Conservation (phyloP, 1,140 invertebrate genomes). For the Drosophila insularis region DNA sequence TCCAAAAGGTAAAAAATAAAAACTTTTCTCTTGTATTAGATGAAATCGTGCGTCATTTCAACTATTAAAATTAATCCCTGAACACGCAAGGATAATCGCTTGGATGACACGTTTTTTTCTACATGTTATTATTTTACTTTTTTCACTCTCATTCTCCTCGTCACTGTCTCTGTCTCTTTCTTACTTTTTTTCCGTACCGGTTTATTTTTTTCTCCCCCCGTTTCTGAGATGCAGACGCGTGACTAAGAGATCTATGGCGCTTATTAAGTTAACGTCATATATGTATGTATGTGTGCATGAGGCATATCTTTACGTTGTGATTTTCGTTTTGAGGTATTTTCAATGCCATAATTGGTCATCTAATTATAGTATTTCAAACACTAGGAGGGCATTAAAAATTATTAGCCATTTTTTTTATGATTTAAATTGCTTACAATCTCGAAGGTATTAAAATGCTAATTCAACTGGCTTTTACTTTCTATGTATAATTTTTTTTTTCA, state of each 20-base stretch:
- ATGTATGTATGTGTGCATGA: background rate
- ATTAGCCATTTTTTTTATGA: conserved; percentile 41
- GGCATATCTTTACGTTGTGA: background rate
- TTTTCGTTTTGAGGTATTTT: conserved; percentile 30
- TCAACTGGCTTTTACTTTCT: conserved; percentile 16
- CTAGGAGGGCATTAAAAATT: conserved; percentile 49
- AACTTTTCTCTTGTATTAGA: conserved; percentile 29
- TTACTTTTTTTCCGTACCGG: background rate
- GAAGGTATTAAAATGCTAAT: conserved; percentile 44
- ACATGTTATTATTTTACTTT: conserved; percentile 8
- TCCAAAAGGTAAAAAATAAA: background rate
- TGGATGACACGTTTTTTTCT: conserved; percentile 47
- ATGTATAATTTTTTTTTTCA: background rate
- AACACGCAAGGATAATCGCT: conserved; percentile 60
- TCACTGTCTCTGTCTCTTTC: conserved; percentile 6
- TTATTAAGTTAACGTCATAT: conserved; percentile 44
- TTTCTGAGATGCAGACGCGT: conserved; percentile 43
- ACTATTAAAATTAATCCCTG: conserved; percentile 54
- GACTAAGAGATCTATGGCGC: conserved; percentile 41
- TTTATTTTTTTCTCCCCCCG: conserved; percentile 9
- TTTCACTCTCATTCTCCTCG: conserved; percentile 1
- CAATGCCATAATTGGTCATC: conserved; percentile 56
- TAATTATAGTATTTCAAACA: conserved; percentile 49
- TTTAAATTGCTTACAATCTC: conserved; percentile 31
- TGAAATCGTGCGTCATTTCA: conserved; percentile 54